Percentiles rank a stretch among this genome's conserved stretches.
phyloP scores from a whole-genome alignment of 2,113 vertebrate species.

The Pseudorhombus dupliciocellatus region DNA sequence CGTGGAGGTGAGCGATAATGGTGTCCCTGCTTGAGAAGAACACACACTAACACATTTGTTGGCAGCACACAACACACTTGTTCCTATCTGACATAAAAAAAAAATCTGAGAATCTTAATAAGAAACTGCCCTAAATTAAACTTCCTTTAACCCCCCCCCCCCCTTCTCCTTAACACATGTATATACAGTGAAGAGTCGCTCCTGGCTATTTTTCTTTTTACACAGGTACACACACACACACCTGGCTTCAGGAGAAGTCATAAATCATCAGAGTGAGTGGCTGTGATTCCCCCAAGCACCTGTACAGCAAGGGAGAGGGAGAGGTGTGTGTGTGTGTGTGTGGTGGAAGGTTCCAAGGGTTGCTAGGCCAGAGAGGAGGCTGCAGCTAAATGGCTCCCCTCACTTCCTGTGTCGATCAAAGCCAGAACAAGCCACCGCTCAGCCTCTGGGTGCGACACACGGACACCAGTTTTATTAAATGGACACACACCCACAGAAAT shows the following conservation, averaged over 20 bases:
- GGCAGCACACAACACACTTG: background rate
- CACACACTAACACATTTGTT: slow-evolving; percentile 18
- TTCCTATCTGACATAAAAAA: background rate
- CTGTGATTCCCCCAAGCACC: slow-evolving; percentile 54
- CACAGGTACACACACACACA: slow-evolving; percentile 13
- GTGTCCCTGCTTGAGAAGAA: slow-evolving; percentile 27
- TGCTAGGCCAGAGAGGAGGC: slow-evolving; percentile 21
- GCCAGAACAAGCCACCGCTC: slow-evolving; percentile 44
- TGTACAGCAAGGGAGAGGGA: background rate
- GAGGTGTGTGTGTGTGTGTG: no score
- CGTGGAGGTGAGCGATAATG: slow-evolving; percentile 51
- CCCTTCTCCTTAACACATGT: background rate
- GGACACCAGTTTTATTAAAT: background rate
- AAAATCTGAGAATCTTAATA: background rate
- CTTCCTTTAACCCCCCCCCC: background rate
- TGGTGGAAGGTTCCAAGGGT: background rate
- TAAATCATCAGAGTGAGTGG: slow-evolving; percentile 76
- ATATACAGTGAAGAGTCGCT: background rate
- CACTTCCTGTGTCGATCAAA: slow-evolving; percentile 43
- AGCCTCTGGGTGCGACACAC: slow-evolving; percentile 22
- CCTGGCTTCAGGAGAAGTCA: slow-evolving; percentile 68
- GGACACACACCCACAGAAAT: background rate
- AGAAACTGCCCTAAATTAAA: slow-evolving; percentile 1
- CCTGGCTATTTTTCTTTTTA: background rate
- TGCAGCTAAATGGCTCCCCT: slow-evolving; percentile 45